phyloP scores from a whole-genome alignment of 2,888 invertebrate species.

The Melinaea menophilus region DNA sequence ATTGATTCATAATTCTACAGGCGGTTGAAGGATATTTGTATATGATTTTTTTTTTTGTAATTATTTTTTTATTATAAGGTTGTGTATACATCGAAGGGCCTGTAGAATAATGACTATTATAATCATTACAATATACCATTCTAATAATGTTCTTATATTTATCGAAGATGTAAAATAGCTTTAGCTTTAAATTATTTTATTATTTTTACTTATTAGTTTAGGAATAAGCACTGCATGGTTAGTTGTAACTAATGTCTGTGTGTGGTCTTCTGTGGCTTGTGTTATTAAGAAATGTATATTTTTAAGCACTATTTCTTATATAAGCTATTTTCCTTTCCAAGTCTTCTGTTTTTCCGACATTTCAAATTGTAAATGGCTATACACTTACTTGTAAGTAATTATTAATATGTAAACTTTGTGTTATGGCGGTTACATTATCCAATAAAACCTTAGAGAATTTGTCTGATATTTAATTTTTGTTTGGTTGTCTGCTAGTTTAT shows the following conservation, averaged over 20 bases:
- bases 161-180: slow-evolving; percentile 15
- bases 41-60: slow-evolving; percentile 4
- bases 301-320: background rate
- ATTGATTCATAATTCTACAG: slow-evolving; percentile 21
- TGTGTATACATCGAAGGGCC: slow-evolving; percentile 50
- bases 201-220: slow-evolving; percentile 5
- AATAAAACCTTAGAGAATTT: slow-evolving; percentile 69
- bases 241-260: slow-evolving; percentile 46
- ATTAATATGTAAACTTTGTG: slow-evolving; percentile 29
- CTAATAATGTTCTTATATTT: background rate
- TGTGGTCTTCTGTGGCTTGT: slow-evolving; percentile 53
- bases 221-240: slow-evolving; percentile 39
- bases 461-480: slow-evolving; percentile 42
- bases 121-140: background rate
- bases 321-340: background rate
- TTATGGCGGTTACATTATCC: slow-evolving; percentile 75
- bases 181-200: slow-evolving; percentile 23
- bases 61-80: slow-evolving; percentile 38
- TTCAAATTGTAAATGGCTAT: slow-evolving; percentile 17
- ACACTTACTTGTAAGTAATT: slow-evolving; percentile 20
- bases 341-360: background rate
- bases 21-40: slow-evolving; percentile 5
- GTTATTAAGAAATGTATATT: slow-evolving; percentile 16
- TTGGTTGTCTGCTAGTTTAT: background rate
- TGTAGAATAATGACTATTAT: slow-evolving; percentile 13